Percentiles rank a stretch among this genome's conserved stretches.
Conservation (phyloP, 1,140 invertebrate genomes). For the Drosophila baimaii region DNA sequence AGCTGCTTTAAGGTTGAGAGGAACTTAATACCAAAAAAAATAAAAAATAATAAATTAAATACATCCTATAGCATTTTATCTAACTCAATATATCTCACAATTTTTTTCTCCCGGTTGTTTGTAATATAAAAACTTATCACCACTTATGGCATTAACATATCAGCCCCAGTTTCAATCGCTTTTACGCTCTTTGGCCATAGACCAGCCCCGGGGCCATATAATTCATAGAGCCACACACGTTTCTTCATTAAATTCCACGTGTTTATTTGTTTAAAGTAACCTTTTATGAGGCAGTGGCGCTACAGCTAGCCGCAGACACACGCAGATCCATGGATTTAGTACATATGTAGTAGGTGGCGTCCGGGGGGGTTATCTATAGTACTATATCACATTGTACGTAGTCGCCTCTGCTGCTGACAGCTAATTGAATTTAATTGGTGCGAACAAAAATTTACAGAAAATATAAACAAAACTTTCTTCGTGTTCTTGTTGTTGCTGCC, state of each 20-base stretch:
- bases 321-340: conserved; percentile 19
- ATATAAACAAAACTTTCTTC: conserved; percentile 65
- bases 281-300: conserved; percentile 74
- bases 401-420: conserved; percentile 61
- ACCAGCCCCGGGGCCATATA: conserved; percentile 18
- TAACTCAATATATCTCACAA: too few species aligned
- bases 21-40: too few species aligned
- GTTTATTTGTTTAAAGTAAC: conserved; percentile 81
- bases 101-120: neutral
- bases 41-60: too few species aligned
- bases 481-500: conserved; percentile 35
- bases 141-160: conserved; percentile 42
- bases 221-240: conserved; percentile 70
- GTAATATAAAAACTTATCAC: neutral
- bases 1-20: too few species aligned
- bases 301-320: conserved; percentile 60
- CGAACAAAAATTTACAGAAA: conserved; percentile 71
- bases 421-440: conserved; percentile 81
- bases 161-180: neutral
- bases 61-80: too few species aligned
- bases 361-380: conserved; percentile 38
- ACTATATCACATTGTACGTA: conserved; percentile 6
- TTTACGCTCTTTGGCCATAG: neutral
- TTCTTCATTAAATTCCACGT: conserved; percentile 78
- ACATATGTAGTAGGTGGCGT: conserved; percentile 20